Evolutionary conservation across 2,113 vertebrate species (phyloP), one percentile per base, ranked within the genome.

Genomic region (Paralichthys olivaceus): DNA sequence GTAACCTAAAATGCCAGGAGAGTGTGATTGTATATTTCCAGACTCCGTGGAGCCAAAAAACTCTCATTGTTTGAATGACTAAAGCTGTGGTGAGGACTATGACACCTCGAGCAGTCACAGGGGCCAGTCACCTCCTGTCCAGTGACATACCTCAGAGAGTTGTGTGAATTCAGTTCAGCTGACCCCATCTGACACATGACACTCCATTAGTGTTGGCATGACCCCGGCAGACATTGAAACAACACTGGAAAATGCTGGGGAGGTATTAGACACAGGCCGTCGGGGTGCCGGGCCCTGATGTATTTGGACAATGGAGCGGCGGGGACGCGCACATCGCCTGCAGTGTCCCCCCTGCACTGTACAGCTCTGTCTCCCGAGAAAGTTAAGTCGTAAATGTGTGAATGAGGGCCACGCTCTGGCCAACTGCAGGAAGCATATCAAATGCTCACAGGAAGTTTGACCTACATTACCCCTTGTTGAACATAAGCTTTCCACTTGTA

Each of bases 401-500:
- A 83, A 79, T 61, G 72, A 85, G 61, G 43, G 77, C 79, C 66
- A 8, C 19, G 68, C 62, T 75, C 67, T 58, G 69, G 79, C 77
- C 76, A 68, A 84, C 79, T 77, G 79, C 40, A 85, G 76, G 71
- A 69, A 77, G 72, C 22, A 61, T 66, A 54, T 70, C 53, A 29
- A 83, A 91, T 72, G 68, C 91, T 91, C 90, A 69, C 59, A 87
- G 89, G 91, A 89, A 75, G 70, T 53, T 90, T 91, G 91, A 91
- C 91, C 90, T 92, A 89, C 84, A 90, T 92, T 92, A 91, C 79
- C 92, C 90, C 76, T 81, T 80, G 69, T 77, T 86, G 72, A 87
- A 84, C 82, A 87, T 61, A 56, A 49, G 72, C 69, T 78, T 89
- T 81, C 81, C 65, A 72, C 77, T 80, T 51, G 12, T 75, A 75